Conservation (phyloP, 2,113 vertebrate species). For the Toxotes chatareus region DNA sequence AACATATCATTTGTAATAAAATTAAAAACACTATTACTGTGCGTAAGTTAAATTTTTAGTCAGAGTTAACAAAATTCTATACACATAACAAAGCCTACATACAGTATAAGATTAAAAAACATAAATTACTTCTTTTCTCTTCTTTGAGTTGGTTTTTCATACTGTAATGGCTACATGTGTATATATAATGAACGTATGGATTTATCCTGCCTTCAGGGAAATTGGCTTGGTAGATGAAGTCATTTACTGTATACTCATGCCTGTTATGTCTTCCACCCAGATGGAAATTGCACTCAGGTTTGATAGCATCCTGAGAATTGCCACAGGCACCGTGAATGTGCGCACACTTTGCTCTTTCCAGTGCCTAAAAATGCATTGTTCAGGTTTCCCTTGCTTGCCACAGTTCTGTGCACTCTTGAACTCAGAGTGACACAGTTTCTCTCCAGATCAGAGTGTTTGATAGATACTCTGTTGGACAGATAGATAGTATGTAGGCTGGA, state of each 20-base stretch:
- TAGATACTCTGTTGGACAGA: slow-evolving; percentile 61
- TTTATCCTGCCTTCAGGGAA: slow-evolving; percentile 40
- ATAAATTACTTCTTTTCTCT: neutral
- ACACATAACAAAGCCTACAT: neutral
- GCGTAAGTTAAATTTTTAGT: neutral
- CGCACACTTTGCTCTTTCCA: slow-evolving; percentile 19
- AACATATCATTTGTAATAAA: neutral
- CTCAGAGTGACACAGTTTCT: slow-evolving; percentile 45
- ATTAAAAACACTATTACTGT: neutral
- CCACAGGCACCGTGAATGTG: slow-evolving; percentile 44
- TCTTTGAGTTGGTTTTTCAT: neutral
- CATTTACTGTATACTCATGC: slow-evolving; percentile 39
- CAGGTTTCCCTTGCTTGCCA: slow-evolving; percentile 7
- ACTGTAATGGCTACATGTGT: neutral
- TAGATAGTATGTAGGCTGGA: slow-evolving; percentile 26
- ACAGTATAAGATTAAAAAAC: neutral
- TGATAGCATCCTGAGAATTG: slow-evolving; percentile 53
- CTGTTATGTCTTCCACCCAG: slow-evolving; percentile 50
- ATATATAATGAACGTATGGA: slow-evolving; percentile 25
- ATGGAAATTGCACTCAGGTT: slow-evolving; percentile 64
- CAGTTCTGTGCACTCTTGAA: slow-evolving; percentile 43
- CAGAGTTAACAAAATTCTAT: no score
- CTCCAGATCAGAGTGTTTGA: slow-evolving; percentile 43
- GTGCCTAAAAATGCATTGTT: slow-evolving; percentile 27
- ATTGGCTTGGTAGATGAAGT: slow-evolving; percentile 38